Evolutionary conservation across 2,888 invertebrate genomes (phyloP).

Genomic region (Dione juno): DNA sequence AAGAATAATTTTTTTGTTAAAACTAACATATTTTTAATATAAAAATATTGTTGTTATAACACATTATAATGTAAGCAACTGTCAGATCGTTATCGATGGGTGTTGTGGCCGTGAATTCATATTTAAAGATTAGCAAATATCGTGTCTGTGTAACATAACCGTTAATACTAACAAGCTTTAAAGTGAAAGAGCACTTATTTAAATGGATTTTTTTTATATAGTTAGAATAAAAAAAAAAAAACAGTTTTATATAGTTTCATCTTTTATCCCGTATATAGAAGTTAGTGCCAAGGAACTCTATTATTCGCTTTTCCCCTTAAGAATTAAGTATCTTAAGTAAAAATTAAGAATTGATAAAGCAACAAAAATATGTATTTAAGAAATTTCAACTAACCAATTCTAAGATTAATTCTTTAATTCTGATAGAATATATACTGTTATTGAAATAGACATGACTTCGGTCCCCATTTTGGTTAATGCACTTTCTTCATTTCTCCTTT

Average conservation of each 20-base stretch:
- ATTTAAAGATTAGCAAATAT: not conserved
- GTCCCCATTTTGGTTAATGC: too few relatives aligned
- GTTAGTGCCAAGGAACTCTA: not conserved
- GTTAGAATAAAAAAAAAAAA: too few relatives aligned
- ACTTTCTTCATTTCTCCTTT: too few relatives aligned
- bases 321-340: too few relatives aligned
- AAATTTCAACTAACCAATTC: too few relatives aligned
- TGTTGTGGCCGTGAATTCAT: slow-evolving; percentile 12
- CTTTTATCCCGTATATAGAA: not conserved
- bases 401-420: too few relatives aligned
- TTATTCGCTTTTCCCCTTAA: not conserved
- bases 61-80: slow-evolving; percentile 12
- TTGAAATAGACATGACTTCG: too few relatives aligned
- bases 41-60: slow-evolving; percentile 14
- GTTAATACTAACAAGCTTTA: not conserved
- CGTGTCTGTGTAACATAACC: not conserved
- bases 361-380: too few relatives aligned
- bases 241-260: not conserved
- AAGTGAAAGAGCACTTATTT: not conserved
- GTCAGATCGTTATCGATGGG: slow-evolving; percentile 4
- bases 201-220: not conserved
- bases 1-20: not conserved
- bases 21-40: slow-evolving; percentile 2
- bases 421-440: too few relatives aligned
- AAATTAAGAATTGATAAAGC: too few relatives aligned